Base-by-base conservation (phyloP, 2,888 invertebrate species). In the Altica lythri region DNA sequence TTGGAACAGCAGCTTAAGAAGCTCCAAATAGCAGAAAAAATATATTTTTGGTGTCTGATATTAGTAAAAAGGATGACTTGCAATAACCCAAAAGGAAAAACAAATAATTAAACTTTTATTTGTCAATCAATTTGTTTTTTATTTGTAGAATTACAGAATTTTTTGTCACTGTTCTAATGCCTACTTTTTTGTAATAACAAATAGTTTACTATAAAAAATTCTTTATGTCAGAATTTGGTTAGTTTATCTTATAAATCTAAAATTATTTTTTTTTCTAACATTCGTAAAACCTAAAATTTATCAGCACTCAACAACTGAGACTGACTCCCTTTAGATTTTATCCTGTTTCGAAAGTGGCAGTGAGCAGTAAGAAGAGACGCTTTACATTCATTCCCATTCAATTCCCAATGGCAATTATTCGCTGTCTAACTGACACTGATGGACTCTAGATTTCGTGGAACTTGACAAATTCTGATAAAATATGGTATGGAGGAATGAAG, bases 381-480 rank as follows among this genome's bases (percentile, higher is more conserved):
- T 44, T 27, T 51, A 29, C 50, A 51, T 46, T 44, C 63, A 67
- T 67, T 62, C 64, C 50, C 53, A 53, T 53, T 57, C 60, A 62
- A 68, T 68, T 64, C 68, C 69, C 66, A 58, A 16, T 57, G 67
- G 67, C 67, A 68, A 69, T 69, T 68, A 68, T 66, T 69, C 64
- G 54, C 57, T 62, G 63, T 64, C 64, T 65, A 66, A 64, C 56
- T 64, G 66, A 67, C 69, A 62, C 63, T 71, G 69, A 70, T 68
- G 63, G 66, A 69, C 65, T 60, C 27, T 34, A 34, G 50, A 44
- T 50, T 54, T 34, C 29, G 25, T 16, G 38, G 42, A 40, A 50
- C 55, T 46, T 46, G 55, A 51, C 51, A 46, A 51, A 51, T 48
- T 55, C 51, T 42, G 51, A 55, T 55, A 55, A 49, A 46, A 55